A percentile compares a stretch with the other conserved stretches of the same genome.
phyloP scores from a whole-genome alignment of 2,113 vertebrate species.

The Nicator chloris region DNA sequence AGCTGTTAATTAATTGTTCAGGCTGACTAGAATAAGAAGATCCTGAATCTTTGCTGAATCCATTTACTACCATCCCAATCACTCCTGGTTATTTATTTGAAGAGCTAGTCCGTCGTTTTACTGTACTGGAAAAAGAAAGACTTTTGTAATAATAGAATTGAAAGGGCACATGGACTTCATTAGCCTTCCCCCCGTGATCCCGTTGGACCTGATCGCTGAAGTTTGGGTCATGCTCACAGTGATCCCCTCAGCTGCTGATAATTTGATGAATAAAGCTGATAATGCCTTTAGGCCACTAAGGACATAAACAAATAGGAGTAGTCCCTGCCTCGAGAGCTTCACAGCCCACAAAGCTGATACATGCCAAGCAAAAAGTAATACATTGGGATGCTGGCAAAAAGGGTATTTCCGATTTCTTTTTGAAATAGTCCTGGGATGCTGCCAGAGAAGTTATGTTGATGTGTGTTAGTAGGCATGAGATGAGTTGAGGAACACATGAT shows the following conservation, averaged over 20 bases:
- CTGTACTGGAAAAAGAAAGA: not conserved
- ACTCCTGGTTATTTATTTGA: constrained; percentile 23
- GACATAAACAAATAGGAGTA: not conserved
- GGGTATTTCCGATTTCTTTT: not conserved
- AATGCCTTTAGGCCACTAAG: not conserved
- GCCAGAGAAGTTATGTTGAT: not conserved
- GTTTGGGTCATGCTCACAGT: not conserved
- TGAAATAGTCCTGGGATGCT: not conserved
- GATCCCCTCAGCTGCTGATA: not conserved
- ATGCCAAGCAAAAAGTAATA: not conserved
- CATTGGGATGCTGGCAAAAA: not conserved
- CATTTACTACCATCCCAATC: not conserved
- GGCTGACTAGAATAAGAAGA: constrained; percentile 33
- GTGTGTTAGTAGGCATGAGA: not conserved
- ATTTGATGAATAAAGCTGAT: not conserved
- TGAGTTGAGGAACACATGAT: not conserved
- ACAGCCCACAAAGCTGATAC: not conserved
- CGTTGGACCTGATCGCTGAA: fast-evolving
- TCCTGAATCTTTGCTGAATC: not conserved
- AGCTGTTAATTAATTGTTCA: constrained; percentile 50
- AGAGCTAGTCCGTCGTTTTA: not conserved
- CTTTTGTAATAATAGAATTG: not conserved
- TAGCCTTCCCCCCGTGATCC: not conserved
- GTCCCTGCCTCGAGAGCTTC: not conserved
- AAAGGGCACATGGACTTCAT: not conserved